Base-by-base conservation (phyloP, 2,888 invertebrate genomes). In the Aricia artaxerxes region DNA sequence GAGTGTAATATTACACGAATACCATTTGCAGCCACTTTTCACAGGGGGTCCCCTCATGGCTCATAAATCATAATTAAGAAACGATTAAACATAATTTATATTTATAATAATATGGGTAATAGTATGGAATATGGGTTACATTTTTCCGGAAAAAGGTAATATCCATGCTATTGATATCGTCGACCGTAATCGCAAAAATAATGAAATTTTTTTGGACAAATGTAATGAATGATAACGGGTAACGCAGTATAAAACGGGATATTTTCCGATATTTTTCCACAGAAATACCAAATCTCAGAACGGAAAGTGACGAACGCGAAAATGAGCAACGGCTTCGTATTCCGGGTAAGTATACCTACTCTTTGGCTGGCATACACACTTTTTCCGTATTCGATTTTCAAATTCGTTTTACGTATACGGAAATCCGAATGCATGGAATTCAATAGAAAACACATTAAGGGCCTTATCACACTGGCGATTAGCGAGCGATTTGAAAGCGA, bases 241-340 rank as follows among this genome's bases (percentile, higher is more conserved):
- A 87, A 85, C 84, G 81, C 44, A 53, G 82, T 92, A 93, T 92
- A 92, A 92, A 91, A 90, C 87, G 88, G 84, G 83, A 78, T 82
- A 80, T 80, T 11, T 78, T 81, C 81, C 78, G 77, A 80, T 80
- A 82, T 84, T 80, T 81, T 79, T 86, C 88, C 89, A 91, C 83
- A 86, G 84, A 85, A 82, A 77, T 35, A 38, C 9, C 38, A 35
- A 75, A 75, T 78, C 73, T 35, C 53, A 16, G 57, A 72, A 35
- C 49, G 38, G 57, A 9, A 31, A 4, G 44, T 38, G 38, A 60
- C 64, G 40, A 31, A 73, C 16, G n/a, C 11, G n/a, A 78, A 79
- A 64, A 84, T 84, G 83, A 31, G 79, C 40, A 44, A 53, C 24
- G 72, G 73, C n/a, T 77, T 81, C n/a, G 77, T 83, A 49, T 53